A percentile compares a stretch with the other conserved stretches of the same genome.
Conservation (phyloP, 1,140 invertebrate species). For the Penaeus vannamei region DNA sequence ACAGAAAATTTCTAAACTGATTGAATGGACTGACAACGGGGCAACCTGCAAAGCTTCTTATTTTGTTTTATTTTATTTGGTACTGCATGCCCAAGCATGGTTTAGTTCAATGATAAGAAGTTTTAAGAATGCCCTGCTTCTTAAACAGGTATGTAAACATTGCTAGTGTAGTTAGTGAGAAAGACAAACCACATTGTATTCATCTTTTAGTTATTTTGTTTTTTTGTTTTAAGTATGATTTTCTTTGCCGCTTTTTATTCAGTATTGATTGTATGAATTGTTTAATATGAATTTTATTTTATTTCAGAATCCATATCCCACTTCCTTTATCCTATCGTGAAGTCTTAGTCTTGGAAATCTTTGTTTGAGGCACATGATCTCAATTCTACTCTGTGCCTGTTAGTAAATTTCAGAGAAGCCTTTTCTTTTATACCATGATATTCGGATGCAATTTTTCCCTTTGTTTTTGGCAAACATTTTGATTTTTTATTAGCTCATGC, state of each 20-base stretch:
- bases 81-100: slow-evolving; percentile 56
- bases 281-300: background rate
- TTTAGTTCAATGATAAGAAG: slow-evolving; percentile 56
- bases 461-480: too few relatives aligned
- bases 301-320: background rate
- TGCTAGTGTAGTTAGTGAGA: slow-evolving; percentile 45
- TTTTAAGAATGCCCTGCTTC: slow-evolving; percentile 62
- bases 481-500: too few relatives aligned
- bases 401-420: too few relatives aligned
- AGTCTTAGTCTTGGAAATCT: too few relatives aligned
- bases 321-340: background rate
- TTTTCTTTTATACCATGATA: too few relatives aligned
- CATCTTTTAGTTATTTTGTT: slow-evolving; percentile 36
- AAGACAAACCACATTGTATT: slow-evolving; percentile 61
- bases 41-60: slow-evolving; percentile 59
- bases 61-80: slow-evolving; percentile 51
- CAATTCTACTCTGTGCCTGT: too few relatives aligned
- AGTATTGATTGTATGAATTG: background rate
- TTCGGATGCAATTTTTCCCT: too few relatives aligned
- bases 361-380: too few relatives aligned
- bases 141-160: slow-evolving; percentile 60
- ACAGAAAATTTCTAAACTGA: background rate
- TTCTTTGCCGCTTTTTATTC: slow-evolving; percentile 6
- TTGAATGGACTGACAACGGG: background rate
- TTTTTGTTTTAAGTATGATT: slow-evolving; percentile 35